Conservation (phyloP, 2,888 invertebrate species). For the Arenicola marina region DNA sequence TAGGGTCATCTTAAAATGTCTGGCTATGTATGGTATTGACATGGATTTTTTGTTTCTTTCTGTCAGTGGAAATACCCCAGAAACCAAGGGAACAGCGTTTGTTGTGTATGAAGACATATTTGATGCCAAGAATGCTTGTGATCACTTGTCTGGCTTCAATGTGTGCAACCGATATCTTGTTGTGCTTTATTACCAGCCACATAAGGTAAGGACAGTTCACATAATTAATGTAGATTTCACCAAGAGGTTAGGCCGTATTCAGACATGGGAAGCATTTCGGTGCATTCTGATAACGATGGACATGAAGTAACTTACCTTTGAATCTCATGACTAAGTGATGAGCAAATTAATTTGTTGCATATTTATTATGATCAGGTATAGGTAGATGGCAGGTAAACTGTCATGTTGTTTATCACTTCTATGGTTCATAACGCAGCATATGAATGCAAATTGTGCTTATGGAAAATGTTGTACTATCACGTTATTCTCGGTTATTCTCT, state of each 20-base stretch:
- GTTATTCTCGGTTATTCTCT: slow-evolving; percentile 22
- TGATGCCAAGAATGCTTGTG: slow-evolving; percentile 99
- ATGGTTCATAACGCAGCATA: not conserved
- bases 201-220: slow-evolving; percentile 61
- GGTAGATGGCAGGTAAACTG: no score
- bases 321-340: no score
- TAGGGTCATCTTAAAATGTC: no score
- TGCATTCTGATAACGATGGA: no score
- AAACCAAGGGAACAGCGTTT: slow-evolving; percentile 98
- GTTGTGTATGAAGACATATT: slow-evolving; percentile 99
- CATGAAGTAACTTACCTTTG: no score
- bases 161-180: slow-evolving; percentile 98
- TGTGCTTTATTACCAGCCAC: slow-evolving; percentile 92
- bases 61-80: slow-evolving; percentile 88
- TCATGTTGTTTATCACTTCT: no score
- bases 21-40: not conserved
- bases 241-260: no score
- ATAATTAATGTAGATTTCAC: no score
- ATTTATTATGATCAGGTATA: no score
- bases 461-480: no score
- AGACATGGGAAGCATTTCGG: no score
- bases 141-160: slow-evolving; percentile 98
- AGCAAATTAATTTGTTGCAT: no score
- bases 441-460: not conserved
- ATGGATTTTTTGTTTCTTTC: not conserved